phyloP scores from a whole-genome alignment of 2,797 vertebrate genomes.

The Aratinga solstitialis region DNA sequence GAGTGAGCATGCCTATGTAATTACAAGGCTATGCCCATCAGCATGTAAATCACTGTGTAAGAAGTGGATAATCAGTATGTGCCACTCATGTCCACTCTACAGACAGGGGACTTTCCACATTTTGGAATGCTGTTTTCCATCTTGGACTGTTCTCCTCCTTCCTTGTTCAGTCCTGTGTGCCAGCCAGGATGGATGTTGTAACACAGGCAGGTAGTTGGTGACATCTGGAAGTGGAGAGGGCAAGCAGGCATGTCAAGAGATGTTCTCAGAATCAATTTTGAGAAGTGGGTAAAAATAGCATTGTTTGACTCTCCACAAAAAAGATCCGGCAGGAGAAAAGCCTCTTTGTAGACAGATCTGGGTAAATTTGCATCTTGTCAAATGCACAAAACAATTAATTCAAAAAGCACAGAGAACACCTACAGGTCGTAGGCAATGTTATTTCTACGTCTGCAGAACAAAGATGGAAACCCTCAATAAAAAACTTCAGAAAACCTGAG shows the following conservation, averaged over 20 bases:
- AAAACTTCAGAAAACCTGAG: constrained; percentile 36
- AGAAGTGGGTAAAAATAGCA: constrained; percentile 10
- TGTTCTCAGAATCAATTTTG: background rate
- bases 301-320: background rate
- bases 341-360: constrained; percentile 19
- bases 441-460: constrained; percentile 25
- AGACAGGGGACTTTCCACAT: background rate
- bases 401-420: background rate
- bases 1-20: fast-evolving
- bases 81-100: fast-evolving
- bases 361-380: constrained; percentile 50
- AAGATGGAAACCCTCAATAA: constrained; percentile 52
- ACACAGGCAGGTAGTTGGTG: background rate
- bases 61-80: background rate
- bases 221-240: background rate
- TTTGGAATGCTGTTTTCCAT: background rate
- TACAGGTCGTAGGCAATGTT: constrained; percentile 35
- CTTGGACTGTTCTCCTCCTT: background rate
- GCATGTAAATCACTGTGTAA: background rate
- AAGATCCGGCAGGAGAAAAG: background rate
- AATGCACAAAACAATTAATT: constrained; percentile 28
- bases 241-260: background rate
- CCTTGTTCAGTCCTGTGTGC: background rate
- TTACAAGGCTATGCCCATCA: background rate
- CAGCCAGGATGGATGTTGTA: background rate